phyloP scores from a whole-genome alignment of 2,797 vertebrate species.

The Crenichthys baileyi region DNA sequence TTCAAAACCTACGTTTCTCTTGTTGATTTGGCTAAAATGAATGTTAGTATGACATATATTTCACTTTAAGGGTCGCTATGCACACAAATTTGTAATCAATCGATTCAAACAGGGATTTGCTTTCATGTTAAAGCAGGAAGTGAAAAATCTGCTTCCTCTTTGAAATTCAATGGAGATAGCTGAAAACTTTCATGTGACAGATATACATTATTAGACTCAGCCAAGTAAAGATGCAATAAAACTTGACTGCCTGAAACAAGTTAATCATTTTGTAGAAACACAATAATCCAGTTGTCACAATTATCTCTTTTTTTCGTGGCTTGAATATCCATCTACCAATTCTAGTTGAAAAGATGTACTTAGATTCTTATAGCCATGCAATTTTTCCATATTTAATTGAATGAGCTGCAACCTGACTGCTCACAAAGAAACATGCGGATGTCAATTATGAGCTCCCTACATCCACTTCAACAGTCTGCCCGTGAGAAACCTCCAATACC shows the following conservation, averaged over 20 bases:
- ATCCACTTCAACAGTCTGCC: slow-evolving; percentile 31
- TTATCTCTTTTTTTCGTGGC: slow-evolving; percentile 35
- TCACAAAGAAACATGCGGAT: slow-evolving; percentile 49
- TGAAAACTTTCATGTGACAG: slow-evolving; percentile 25
- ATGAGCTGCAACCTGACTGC: slow-evolving; percentile 40
- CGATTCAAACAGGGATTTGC: not conserved
- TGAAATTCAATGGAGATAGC: slow-evolving; percentile 25
- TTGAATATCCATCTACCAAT: slow-evolving; percentile 31
- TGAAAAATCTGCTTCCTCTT: not conserved
- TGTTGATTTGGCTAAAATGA: not conserved
- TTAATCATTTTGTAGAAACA: slow-evolving; percentile 43
- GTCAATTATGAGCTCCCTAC: slow-evolving; percentile 62
- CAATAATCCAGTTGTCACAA: slow-evolving; percentile 39
- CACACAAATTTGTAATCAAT: slow-evolving; percentile 14
- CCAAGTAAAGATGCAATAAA: slow-evolving; percentile 28
- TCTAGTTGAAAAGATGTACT: slow-evolving; percentile 27
- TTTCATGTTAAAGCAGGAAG: slow-evolving; percentile 7
- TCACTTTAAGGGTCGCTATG: not conserved
- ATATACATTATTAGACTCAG: slow-evolving; percentile 30
- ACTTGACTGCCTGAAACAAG: slow-evolving; percentile 38
- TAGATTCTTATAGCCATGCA: slow-evolving; percentile 12
- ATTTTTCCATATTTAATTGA: slow-evolving; percentile 55
- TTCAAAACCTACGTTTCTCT: not conserved
- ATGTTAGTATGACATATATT: not conserved
- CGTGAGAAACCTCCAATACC: not conserved